These are phyloP conservation scores for Buphagus erythrorhynchus DNA, from an alignment of 2,797 vertebrate species.

Conservation along the genomic window DNA sequence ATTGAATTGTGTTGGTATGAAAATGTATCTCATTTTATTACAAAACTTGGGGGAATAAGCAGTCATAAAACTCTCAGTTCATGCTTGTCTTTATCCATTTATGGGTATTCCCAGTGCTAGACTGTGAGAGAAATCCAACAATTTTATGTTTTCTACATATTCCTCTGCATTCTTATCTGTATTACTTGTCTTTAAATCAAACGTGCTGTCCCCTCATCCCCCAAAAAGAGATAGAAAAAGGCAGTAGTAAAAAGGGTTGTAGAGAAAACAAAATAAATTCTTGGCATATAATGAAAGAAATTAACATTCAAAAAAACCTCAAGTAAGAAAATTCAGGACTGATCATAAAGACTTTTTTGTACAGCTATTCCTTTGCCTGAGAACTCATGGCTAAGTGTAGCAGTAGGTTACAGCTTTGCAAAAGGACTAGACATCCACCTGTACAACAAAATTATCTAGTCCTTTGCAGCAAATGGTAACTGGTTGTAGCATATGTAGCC, in stretches of 20 bases:
- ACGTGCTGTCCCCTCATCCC: not conserved
- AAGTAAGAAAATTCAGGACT: not conserved
- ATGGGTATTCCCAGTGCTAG: not conserved
- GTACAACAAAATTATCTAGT: not conserved
- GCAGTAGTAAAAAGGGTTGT: rapidly evolving
- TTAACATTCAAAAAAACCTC: not conserved
- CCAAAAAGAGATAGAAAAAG: not conserved
- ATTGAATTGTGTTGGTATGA: not conserved
- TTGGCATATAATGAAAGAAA: not conserved
- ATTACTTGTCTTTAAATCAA: not conserved
- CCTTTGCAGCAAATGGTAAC: not conserved
- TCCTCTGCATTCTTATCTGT: not conserved
- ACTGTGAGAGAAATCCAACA: not conserved
- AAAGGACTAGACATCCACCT: not conserved
- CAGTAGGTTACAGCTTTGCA: not conserved
- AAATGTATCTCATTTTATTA: not conserved
- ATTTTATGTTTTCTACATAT: not conserved
- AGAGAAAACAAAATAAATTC: not conserved
- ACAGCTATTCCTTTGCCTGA: not conserved
- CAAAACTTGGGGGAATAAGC: not conserved
- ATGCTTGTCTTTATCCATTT: not conserved
- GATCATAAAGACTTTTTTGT: not conserved
- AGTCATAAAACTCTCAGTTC: not conserved
- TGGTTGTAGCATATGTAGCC: not conserved
- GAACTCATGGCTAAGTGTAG: not conserved